Percentiles rank a stretch among this genome's conserved stretches.
phyloP scores from a whole-genome alignment of 2,888 invertebrate genomes.

The Andrena haemorrhoa region DNA sequence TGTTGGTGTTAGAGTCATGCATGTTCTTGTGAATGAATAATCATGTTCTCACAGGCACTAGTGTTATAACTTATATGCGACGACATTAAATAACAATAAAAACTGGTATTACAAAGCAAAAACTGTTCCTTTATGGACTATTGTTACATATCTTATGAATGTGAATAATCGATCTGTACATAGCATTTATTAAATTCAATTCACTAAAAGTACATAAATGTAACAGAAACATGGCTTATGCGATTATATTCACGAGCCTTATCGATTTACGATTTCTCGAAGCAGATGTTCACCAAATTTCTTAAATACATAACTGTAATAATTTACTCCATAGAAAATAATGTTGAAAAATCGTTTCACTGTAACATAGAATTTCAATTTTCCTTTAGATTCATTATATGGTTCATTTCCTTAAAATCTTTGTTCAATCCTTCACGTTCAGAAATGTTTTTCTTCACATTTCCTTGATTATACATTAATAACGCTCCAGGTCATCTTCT shows the following conservation, averaged over 20 bases:
- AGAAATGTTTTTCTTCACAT: too few species aligned
- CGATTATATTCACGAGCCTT: conserved; percentile 82
- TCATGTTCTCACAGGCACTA: neutral
- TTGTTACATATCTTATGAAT: conserved; percentile 2
- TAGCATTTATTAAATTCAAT: conserved; percentile 28
- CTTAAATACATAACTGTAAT: conserved; percentile 3
- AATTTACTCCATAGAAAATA: neutral
- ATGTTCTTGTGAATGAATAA: conserved; percentile 17
- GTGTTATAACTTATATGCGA: neutral
- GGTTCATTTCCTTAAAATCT: too few species aligned
- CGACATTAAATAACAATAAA: conserved; percentile 5
- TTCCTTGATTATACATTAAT: too few species aligned
- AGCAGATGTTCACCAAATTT: conserved; percentile 24
- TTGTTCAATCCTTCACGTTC: too few species aligned
- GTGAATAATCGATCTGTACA: conserved; percentile 8
- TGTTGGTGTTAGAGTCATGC: neutral
- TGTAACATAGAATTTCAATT: too few species aligned
- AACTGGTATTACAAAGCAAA: conserved; percentile 11
- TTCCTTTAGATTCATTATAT: too few species aligned
- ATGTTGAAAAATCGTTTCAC: conserved; percentile 4
- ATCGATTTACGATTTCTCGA: conserved; percentile 38
- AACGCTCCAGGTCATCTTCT: too few species aligned
- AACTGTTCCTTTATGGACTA: conserved; percentile 10
- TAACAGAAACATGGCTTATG: conserved; percentile 70
- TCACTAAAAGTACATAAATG: conserved; percentile 52